These are phyloP conservation scores for Parus major DNA, from an alignment of 2,113 vertebrate species.

Conservation along the genomic window DNA sequence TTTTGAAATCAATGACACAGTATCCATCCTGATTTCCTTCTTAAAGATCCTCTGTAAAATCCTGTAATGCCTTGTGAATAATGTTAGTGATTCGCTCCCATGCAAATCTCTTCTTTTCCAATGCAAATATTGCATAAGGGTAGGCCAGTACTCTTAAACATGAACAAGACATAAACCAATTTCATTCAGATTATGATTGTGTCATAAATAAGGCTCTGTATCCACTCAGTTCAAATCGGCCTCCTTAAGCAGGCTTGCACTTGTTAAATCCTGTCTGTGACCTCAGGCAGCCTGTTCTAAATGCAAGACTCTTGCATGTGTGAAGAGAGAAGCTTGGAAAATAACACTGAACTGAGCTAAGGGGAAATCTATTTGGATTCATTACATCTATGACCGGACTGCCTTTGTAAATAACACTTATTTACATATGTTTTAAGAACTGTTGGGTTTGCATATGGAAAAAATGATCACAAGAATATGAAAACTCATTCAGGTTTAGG, in stretches of 20 bases:
- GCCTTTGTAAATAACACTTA: slow-evolving; percentile 12
- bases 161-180: slow-evolving; percentile 7
- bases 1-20: neutral
- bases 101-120: slow-evolving; percentile 46
- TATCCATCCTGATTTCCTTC: neutral
- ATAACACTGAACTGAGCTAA: slow-evolving; percentile 24
- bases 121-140: slow-evolving; percentile 20
- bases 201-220: slow-evolving; percentile 39
- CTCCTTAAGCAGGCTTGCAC: slow-evolving; percentile 41
- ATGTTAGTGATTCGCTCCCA: slow-evolving; percentile 33
- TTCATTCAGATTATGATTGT: slow-evolving; percentile 40
- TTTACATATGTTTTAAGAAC: slow-evolving; percentile 8
- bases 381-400: neutral
- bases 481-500: neutral
- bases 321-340: neutral
- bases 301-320: slow-evolving; percentile 9
- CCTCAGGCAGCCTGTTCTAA: slow-evolving; percentile 39
- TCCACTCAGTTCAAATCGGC: slow-evolving; percentile 16
- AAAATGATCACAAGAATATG: neutral
- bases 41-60: slow-evolving; percentile 38
- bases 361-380: neutral
- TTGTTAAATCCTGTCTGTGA: slow-evolving; percentile 38
- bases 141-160: neutral
- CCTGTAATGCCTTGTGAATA: slow-evolving; percentile 32
- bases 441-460: neutral